Base-by-base conservation (phyloP, 1,140 invertebrate genomes). In the Pseudachorutes palmiensis region DNA sequence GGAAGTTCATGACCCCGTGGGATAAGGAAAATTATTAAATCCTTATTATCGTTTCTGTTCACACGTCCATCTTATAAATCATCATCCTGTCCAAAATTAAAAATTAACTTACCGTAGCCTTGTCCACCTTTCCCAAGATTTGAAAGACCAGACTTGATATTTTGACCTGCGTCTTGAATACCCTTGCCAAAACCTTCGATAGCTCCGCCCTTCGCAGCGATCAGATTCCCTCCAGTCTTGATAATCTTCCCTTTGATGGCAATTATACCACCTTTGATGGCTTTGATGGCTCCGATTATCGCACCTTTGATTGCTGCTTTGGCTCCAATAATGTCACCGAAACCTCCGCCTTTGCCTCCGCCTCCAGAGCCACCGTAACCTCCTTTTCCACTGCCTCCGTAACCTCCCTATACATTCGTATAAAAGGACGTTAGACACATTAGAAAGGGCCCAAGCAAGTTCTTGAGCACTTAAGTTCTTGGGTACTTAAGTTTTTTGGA, bases 191-290 rank as follows among this genome's bases (percentile, higher is more conserved):
- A 70, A 55, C 72, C 72, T 66, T 73, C 82, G 65, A 90, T 83
- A 28, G 88, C 78, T 76, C 86, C 87, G 22, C 89, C 89, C 69
- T 88, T 84, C 0, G 87, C 85, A 1, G 85, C 82, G 2, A 90
- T 81, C 5, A 90, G 76, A 51, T 87, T 86, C 24, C 89, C 89
- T 62, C 89, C 85, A 24, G 88, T 89, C 78, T 91, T 92, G 70
- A 91, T 87, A 2, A 92, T 76, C 75, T 91, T 88, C 2, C 90
- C 90, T 75, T 90, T 91, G 24, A 91, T 80, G 3, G 90, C 89
- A 1, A 91, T 84, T 1, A 90, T 86, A 30, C 89, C 88, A 22
- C 90, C 90, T 51, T 88, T 88, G 57, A 92, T 88, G 0, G 90
- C 89, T 76, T 91, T 91, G 0, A 90, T 84, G 12, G 90, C 88